A percentile compares a stretch with the other conserved stretches of the same genome.
Conservation (phyloP, 2,888 invertebrate species). For the Ethmia dodecea region DNA sequence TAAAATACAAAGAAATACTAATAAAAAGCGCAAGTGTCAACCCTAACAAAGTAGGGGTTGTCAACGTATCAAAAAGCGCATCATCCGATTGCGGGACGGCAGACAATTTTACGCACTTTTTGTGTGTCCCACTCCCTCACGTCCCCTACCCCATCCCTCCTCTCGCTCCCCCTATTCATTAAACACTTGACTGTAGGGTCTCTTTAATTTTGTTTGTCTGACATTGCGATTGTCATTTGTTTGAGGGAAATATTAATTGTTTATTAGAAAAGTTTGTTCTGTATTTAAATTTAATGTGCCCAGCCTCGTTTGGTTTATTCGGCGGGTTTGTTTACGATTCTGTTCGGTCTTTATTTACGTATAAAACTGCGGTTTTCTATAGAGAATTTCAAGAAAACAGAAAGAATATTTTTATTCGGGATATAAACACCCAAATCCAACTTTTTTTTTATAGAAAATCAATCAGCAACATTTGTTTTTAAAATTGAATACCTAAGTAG, state of each 20-base stretch:
- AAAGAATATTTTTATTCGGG: too few relatives aligned
- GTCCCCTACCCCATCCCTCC: conserved; percentile 12
- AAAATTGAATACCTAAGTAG: too few relatives aligned
- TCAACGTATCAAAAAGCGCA: conserved; percentile 53
- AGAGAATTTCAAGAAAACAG: too few relatives aligned
- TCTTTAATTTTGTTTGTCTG: conserved; percentile 26
- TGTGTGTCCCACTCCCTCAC: conserved; percentile 17
- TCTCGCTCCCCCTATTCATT: conserved; percentile 2
- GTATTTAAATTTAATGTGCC: too few relatives aligned
- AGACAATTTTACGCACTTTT: conserved; percentile 26
- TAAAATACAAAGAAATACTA: too few relatives aligned
- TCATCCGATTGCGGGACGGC: conserved; percentile 48
- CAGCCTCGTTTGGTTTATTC: too few relatives aligned
- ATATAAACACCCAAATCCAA: too few relatives aligned
- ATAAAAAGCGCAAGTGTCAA: conserved; percentile 19
- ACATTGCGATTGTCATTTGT: conserved; percentile 1
- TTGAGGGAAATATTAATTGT: conserved; percentile 1
- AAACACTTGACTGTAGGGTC: conserved; percentile 4
- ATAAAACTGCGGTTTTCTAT: too few relatives aligned
- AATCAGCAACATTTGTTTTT: too few relatives aligned
- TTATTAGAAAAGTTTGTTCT: conserved; percentile 6
- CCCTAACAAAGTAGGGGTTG: conserved; percentile 37
- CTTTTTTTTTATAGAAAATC: too few relatives aligned
- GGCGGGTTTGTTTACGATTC: too few relatives aligned
- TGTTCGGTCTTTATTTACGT: too few relatives aligned